These are phyloP conservation scores for Cistogaster globosa DNA, from an alignment of 2,888 invertebrate genomes.

Conservation along the genomic window DNA sequence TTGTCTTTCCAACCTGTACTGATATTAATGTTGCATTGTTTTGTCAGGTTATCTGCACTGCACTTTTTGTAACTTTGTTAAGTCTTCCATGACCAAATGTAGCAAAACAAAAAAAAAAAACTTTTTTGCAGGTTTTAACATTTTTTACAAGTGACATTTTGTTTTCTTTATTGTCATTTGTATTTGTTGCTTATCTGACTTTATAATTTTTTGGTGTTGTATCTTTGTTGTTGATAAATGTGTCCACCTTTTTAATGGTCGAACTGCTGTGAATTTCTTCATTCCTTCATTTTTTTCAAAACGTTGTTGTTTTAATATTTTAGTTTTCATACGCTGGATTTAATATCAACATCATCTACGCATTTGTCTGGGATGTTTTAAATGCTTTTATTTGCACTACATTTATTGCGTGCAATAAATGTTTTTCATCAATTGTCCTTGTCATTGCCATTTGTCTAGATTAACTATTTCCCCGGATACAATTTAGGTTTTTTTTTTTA, in stretches of 20 bases:
- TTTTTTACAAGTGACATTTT: slow-evolving; percentile 52
- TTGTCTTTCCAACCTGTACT: slow-evolving; percentile 34
- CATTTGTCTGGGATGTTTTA: slow-evolving; percentile 45
- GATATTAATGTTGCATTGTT: slow-evolving; percentile 37
- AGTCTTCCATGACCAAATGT: slow-evolving; percentile 56
- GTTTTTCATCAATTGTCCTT: background rate
- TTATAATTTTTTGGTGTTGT: slow-evolving; percentile 51
- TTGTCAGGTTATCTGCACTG: slow-evolving; percentile 39
- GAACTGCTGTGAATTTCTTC: slow-evolving; percentile 21
- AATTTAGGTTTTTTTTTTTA: slow-evolving; percentile 17
- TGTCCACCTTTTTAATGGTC: slow-evolving; percentile 60
- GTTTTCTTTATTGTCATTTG: slow-evolving; percentile 32
- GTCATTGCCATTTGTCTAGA: background rate
- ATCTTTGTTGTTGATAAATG: slow-evolving; percentile 60
- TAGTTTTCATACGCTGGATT: background rate
- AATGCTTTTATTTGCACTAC: slow-evolving; percentile 1
- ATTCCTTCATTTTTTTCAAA: slow-evolving; percentile 22
- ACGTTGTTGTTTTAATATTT: slow-evolving; percentile 22
- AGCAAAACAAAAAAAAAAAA: slow-evolving; percentile 1
- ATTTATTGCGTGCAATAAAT: background rate
- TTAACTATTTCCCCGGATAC: slow-evolving; percentile 31
- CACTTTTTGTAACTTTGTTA: slow-evolving; percentile 34
- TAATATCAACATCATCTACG: slow-evolving; percentile 42
- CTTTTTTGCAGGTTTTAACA: background rate
- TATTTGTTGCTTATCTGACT: slow-evolving; percentile 59